Evolutionary conservation across 1,140 invertebrate genomes (phyloP).

Genomic region (Hylaeus volcanicus): DNA sequence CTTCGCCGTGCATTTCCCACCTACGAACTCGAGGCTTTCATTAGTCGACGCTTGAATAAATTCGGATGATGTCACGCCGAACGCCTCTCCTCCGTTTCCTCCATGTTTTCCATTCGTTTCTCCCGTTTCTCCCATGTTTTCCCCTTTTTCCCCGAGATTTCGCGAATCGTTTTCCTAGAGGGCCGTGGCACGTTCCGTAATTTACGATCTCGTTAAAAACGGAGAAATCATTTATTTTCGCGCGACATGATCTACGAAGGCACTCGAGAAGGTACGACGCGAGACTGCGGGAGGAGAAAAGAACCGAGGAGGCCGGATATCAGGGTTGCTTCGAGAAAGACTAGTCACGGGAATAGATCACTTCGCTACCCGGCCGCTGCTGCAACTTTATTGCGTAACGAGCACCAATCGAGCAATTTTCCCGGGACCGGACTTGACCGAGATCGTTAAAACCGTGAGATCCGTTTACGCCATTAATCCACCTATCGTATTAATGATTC

Average conservation of each 20-base stretch:
- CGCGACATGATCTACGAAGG: conserved; percentile 47
- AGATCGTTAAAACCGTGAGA: conserved; percentile 36
- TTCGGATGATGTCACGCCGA: background rate
- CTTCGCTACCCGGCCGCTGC: background rate
- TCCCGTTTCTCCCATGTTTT: conserved; percentile 16
- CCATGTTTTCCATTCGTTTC: background rate
- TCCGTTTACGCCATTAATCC: conserved; percentile 33
- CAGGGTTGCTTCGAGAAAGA: background rate
- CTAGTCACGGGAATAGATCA: conserved; percentile 33
- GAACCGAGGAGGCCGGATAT: background rate
- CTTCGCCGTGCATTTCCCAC: no score
- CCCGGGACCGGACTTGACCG: background rate
- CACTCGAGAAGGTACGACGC: conserved; percentile 6
- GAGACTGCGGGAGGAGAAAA: no score
- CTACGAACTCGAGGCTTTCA: no score
- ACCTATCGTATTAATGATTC: conserved; percentile 16
- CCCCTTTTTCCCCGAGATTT: conserved; percentile 39
- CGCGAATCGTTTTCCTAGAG: conserved; percentile 29
- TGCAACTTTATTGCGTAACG: conserved; percentile 35
- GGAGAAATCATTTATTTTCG: conserved; percentile 60
- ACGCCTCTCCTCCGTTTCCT: no score
- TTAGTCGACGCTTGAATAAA: conserved; percentile 17
- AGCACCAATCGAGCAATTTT: conserved; percentile 23
- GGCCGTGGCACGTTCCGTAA: conserved; percentile 40
- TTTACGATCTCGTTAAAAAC: conserved; percentile 65